Base-by-base conservation (phyloP, 1,140 invertebrate species). In the Phthorimaea operculella region DNA sequence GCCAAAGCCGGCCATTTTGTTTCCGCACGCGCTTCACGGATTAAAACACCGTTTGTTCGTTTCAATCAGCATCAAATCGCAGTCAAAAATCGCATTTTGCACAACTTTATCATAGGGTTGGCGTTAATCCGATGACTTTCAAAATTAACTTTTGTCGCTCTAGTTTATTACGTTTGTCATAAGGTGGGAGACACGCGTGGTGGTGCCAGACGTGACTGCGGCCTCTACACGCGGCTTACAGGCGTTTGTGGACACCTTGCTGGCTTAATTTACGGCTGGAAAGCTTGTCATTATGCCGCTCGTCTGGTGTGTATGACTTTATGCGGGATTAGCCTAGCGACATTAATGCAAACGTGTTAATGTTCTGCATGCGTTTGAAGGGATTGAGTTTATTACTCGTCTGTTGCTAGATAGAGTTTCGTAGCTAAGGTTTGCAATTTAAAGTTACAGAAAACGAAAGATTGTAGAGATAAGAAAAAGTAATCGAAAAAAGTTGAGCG, bases 111-210 rank as follows among this genome's bases (percentile, higher is more conserved):
- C 66, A 45, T 52, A 63, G 64, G 58, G 62, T 65, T 58, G 45
- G 45, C 54, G 55, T 66, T 76, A 80, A 79, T 79, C 74, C 70
- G 72, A 62, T 80, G 68, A 79, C 69, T 70, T 74, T 79, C 71
- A 68, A 74, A 73, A 72, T 76, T 76, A 74, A 70, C 65, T 69
- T 71, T 77, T 82, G 76, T 79, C 72, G 66, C 55, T 72, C 74
- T 64, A 62, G 58, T 60, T 58, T 28, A 33, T 50, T 58, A 45
- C 63, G 64, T 62, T 50, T 60, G 62, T 62, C 55, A 64, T 72
- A 76, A 76, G 21, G 21, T 28, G 21, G 21, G 21, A 75, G 62
- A 67, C 55, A 48, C 61, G 59, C 70, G 67, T 63, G 64, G 49
- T 57, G 47, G 63, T 54, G 60, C 39, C 42, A 56, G 64, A 75